Percentiles rank a stretch among this genome's conserved stretches.
Conservation (phyloP, 2,888 invertebrate genomes). For the Apotomis betuletana region DNA sequence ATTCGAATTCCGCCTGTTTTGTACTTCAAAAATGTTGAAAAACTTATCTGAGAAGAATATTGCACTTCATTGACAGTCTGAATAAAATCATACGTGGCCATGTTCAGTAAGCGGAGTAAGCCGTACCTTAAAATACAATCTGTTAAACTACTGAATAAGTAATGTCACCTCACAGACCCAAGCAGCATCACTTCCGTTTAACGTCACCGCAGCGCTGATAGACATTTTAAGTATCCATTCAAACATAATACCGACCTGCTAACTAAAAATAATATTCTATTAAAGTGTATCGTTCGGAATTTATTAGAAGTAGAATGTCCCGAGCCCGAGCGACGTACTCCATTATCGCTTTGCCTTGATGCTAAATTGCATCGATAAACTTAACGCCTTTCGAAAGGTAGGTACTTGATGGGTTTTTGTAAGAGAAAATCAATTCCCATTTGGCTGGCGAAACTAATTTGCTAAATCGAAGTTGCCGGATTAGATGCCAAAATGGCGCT, state of each 20-base stretch:
- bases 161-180: background rate
- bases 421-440: slow-evolving; percentile 21
- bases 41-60: too few species aligned
- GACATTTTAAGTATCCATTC: slow-evolving; percentile 9
- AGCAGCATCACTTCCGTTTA: slow-evolving; percentile 5
- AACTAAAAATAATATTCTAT: slow-evolving; percentile 4
- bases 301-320: slow-evolving; percentile 18
- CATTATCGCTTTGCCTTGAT: slow-evolving; percentile 15
- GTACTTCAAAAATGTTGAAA: too few species aligned
- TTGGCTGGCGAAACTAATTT: slow-evolving; percentile 15
- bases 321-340: background rate
- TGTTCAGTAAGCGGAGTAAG: too few species aligned
- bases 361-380: slow-evolving; percentile 30
- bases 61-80: too few species aligned
- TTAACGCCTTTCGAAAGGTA: slow-evolving; percentile 21
- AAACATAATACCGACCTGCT: background rate
- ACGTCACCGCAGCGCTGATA: slow-evolving; percentile 16
- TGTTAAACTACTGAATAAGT: too few species aligned
- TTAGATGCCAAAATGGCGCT: slow-evolving; percentile 11
- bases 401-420: slow-evolving; percentile 15
- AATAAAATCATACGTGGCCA: too few species aligned
- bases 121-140: too few species aligned
- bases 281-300: slow-evolving; percentile 4
- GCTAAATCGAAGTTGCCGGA: slow-evolving; percentile 21
- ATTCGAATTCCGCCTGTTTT: too few species aligned